Evolutionary conservation across 1,140 invertebrate species (phyloP), one percentile per base, ranked within the genome.

Genomic region (Palaemon carinicauda): DNA sequence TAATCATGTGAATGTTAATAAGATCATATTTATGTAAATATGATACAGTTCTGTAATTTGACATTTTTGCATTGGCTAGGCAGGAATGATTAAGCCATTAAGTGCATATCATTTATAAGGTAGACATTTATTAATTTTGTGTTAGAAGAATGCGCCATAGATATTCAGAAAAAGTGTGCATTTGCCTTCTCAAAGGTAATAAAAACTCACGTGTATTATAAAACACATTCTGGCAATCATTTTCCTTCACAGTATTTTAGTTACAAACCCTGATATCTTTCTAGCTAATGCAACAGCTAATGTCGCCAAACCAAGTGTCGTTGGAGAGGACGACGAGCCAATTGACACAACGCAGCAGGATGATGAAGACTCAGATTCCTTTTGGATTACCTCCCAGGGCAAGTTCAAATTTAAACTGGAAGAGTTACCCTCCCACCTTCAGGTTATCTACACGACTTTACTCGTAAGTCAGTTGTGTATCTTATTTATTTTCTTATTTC

Each of bases 371-470:
- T 89, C 24, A 88, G 94, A 95, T 73, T 79, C 71, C 29, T 97
- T 97, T 90, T 98, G 97, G 97, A 95, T 96, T 84, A 98, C 97
- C 0, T 96, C 96, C 9, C 94, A 97, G 65, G 97, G 97, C 41
- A 97, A 97, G 91, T 98, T 98, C 90, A 95, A 96, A 90, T 98
- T 98, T 92, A 94, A 93, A 71, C 94, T 99, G 19, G 96, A 97
- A n/a, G 95, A 97, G 90, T 92, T 99, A 89, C 98, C 98, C 0
- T 94, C 97, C 87, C 95, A 98, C 83, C 91, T 99, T 71, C 97
- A 98, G 91, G 96, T 98, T 73, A 96, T 98, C 89, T 95, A 98
- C 91, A 95, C 96, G 91, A 91, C 99, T 5, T 91, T 99, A 14
- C 96, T 96, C 93, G 97, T 97, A 92, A 90, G 90, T 82, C 51